Evolutionary conservation across 2,113 vertebrate genomes (phyloP), one percentile per base, ranked within the genome.

Genomic region (Conger conger): DNA sequence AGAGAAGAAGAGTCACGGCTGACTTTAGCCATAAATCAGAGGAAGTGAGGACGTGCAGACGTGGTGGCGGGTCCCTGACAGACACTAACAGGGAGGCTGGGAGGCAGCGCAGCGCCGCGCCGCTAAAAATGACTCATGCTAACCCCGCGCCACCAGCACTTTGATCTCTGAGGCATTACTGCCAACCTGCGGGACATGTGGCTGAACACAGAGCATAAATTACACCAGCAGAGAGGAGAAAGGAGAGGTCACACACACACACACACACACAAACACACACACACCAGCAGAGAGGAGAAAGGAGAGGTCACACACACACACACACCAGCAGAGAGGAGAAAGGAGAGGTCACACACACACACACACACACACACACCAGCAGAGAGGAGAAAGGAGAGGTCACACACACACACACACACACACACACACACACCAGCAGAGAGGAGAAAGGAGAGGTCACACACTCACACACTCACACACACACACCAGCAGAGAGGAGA

Each of bases 61-160:
- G 89, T 78, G 35, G 3, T 18, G 85, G 87, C 87, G 76, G 63
- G 42, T 63, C 81, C 73, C 68, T 79, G 80, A 78, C 68, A 82
- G 85, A 82, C 85, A 86, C 60, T 86, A 86, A 82, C 85, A 57
- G 50, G 79, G 57, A 88, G 85, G 37, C 82, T 80, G 54, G 42
- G 82, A 82, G 84, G 83, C 77, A 82, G 82, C 33, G 81, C 82
- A 84, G 82, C 88, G 87, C 42, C 68, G 77, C 86, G 81, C 84
- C 87, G 84, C 89, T 87, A 90, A 91, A 92, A 90, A 92, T 91
- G 88, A 90, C 88, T 89, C 79, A 87, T 76, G 87, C 87, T 88
- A 90, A 86, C 78, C 85, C 87, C 89, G 88, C 86, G 83, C 83
- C 88, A 83, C 35, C 80, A n/a, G 36, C 80, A 76, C 89, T 89